phyloP scores from a whole-genome alignment of 2,113 vertebrate genomes.

The Columba livia region DNA sequence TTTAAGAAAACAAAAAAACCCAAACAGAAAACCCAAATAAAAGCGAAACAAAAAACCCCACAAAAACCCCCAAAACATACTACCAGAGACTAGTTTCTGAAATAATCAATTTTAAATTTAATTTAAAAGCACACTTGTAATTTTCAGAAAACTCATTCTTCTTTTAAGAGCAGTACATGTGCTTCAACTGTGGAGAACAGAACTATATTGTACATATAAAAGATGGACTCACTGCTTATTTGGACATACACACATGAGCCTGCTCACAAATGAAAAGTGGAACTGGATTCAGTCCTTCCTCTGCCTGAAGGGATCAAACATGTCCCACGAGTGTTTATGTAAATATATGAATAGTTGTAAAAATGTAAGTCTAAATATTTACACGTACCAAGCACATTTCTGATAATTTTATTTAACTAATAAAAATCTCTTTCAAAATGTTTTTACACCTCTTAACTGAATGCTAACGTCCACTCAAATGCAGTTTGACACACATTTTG shows the following conservation, averaged over 20 bases:
- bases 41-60: no score
- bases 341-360: neutral
- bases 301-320: neutral
- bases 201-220: neutral
- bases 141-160: neutral
- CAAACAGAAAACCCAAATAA: no score
- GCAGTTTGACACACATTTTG: neutral
- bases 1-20: neutral
- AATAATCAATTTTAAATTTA: neutral
- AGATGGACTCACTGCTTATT: neutral
- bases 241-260: neutral
- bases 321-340: neutral
- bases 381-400: neutral
- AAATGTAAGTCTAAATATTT: conserved; percentile 16
- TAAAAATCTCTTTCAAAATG: neutral
- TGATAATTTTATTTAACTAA: conserved; percentile 21
- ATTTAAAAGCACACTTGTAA: neutral
- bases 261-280: neutral
- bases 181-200: neutral
- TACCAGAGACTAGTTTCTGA: neutral
- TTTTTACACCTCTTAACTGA: neutral
- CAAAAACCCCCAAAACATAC: no score
- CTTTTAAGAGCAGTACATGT: neutral
- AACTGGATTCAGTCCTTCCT: neutral
- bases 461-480: neutral